Evolutionary conservation across 2,888 invertebrate genomes (phyloP).

Genomic region (Pherbina coryleti): DNA sequence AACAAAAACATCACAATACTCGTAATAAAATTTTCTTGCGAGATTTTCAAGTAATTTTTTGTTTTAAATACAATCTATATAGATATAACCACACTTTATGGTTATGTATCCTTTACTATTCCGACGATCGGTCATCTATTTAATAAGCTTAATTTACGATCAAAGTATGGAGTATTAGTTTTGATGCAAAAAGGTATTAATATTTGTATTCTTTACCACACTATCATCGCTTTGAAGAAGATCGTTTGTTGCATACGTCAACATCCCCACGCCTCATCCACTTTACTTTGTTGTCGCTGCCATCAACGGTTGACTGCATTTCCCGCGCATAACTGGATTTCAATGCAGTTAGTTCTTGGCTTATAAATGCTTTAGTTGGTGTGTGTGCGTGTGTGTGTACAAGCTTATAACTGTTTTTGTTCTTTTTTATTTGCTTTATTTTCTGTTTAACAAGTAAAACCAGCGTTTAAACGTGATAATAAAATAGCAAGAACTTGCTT

Average conservation of each 20-base stretch:
- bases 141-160: neutral
- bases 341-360: slow-evolving; percentile 8
- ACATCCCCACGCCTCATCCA: neutral
- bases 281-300: neutral
- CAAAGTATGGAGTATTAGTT: neutral
- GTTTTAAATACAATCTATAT: too few species aligned
- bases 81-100: too few species aligned
- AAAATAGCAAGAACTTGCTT: neutral
- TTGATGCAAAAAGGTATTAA: neutral
- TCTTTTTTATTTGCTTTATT: neutral
- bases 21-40: too few species aligned
- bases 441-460: neutral
- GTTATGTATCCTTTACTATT: too few species aligned
- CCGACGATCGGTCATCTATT: neutral
- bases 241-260: neutral
- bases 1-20: too few species aligned
- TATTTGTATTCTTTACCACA: neutral
- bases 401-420: neutral
- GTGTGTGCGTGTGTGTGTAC: too few species aligned
- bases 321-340: slow-evolving; percentile 27
- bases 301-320: slow-evolving; percentile 9
- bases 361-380: neutral
- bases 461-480: neutral
- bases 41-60: too few species aligned
- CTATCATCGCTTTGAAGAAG: neutral